These are phyloP conservation scores for Entomyzon cyanotis DNA, from an alignment of 2,113 vertebrate genomes.

Conservation along the genomic window DNA sequence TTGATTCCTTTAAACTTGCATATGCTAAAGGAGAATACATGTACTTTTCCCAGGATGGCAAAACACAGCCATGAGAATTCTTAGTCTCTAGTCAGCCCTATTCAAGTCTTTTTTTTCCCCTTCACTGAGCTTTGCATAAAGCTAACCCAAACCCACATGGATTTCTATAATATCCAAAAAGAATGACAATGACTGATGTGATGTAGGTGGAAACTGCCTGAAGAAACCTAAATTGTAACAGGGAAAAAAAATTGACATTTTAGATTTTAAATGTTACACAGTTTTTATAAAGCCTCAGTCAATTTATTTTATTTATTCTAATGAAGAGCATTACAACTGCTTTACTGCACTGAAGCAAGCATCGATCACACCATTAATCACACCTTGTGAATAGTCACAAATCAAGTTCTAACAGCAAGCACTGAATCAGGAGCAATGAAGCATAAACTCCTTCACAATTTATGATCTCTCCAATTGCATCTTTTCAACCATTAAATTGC, in stretches of 20 bases:
- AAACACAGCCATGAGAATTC: conserved; percentile 61
- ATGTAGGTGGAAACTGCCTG: conserved; percentile 91
- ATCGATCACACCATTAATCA: conserved; percentile 99
- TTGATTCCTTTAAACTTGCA: conserved; percentile 53
- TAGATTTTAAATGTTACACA: conserved; percentile 99
- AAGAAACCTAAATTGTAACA: conserved; percentile 90
- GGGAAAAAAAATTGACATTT: conserved; percentile 90
- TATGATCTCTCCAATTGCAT: conserved; percentile 99
- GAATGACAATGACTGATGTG: conserved; percentile 91
- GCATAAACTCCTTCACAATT: conserved; percentile 99
- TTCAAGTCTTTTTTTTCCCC: conserved; percentile 67
- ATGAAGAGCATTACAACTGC: conserved; percentile 99
- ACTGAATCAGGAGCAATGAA: conserved; percentile 99
- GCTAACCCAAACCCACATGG: conserved; percentile 85
- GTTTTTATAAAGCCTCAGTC: conserved; percentile 99
- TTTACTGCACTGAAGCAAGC: conserved; percentile 93
- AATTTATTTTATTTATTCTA: conserved; percentile 99
- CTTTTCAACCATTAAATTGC: conserved; percentile 99
- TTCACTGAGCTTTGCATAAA: conserved; percentile 83
- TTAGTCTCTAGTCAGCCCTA: conserved; percentile 60
- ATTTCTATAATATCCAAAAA: conserved; percentile 84
- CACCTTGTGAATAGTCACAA: conserved; percentile 99
- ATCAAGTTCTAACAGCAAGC: conserved; percentile 99
- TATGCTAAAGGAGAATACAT: conserved; percentile 59
- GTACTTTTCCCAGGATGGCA: conserved; percentile 27